Conservation (phyloP, 2,888 invertebrate genomes). For the Osmoderma eremita region DNA sequence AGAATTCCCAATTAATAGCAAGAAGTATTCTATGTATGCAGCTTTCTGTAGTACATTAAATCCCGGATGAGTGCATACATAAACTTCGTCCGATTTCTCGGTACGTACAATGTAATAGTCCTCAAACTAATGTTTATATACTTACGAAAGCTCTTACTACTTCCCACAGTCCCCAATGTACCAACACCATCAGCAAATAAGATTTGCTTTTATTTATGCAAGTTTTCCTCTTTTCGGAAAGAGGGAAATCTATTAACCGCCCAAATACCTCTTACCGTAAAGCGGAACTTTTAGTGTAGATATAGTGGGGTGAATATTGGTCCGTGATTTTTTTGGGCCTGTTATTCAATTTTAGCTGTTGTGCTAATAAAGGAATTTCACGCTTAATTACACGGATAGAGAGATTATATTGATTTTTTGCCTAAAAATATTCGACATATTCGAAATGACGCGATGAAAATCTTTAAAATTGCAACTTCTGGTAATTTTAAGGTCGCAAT, state of each 20-base stretch:
- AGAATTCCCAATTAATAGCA: too few relatives aligned
- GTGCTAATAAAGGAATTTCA: conserved; percentile 17
- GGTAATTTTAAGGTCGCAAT: too few relatives aligned
- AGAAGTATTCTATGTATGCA: too few relatives aligned
- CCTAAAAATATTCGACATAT: conserved; percentile 11
- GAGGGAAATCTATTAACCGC: neutral
- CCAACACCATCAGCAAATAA: conserved; percentile 50
- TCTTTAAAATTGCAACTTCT: too few relatives aligned
- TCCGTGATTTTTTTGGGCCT: neutral
- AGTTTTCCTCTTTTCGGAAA: conserved; percentile 11
- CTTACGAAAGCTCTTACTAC: conserved; percentile 51
- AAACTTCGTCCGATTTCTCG: conserved; percentile 43
- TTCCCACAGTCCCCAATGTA: conserved; percentile 45
- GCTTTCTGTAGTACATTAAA: conserved; percentile 21
- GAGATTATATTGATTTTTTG: conserved; percentile 24
- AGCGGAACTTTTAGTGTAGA: too few relatives aligned
- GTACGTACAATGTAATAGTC: conserved; percentile 46
- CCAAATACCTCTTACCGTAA: neutral
- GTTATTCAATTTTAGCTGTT: conserved; percentile 18
- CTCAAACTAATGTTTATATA: conserved; percentile 51
- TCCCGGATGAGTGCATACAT: conserved; percentile 32
- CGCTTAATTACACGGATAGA: conserved; percentile 19
- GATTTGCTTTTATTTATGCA: conserved; percentile 44
- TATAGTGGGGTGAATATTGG: too few relatives aligned
- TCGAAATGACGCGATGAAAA: neutral